Conservation (phyloP, 2,888 invertebrate species). For the Troides helena region DNA sequence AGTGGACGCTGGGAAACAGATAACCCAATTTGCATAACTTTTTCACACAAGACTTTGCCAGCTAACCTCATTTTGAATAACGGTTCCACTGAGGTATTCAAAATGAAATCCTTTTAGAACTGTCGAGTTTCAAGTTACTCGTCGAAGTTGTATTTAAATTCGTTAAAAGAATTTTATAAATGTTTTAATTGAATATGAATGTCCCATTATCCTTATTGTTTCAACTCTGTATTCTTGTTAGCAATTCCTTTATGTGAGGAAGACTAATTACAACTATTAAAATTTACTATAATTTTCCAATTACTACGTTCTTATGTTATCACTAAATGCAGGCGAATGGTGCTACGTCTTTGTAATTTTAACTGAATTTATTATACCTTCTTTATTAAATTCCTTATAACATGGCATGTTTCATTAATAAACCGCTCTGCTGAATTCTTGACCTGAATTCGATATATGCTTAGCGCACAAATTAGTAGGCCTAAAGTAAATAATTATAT, state of each 20-base stretch:
- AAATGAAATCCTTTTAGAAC: background rate
- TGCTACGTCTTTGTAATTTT: too few species aligned
- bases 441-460: background rate
- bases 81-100: slow-evolving; percentile 2
- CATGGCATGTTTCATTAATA: too few species aligned
- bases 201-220: background rate
- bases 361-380: too few species aligned
- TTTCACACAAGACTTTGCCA: slow-evolving; percentile 60
- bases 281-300: background rate
- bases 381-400: too few species aligned
- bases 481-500: background rate
- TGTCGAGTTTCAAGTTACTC: background rate
- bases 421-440: too few species aligned
- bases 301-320: background rate
- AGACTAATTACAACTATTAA: too few species aligned
- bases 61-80: slow-evolving; percentile 62
- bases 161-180: background rate
- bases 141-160: background rate
- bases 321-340: too few species aligned
- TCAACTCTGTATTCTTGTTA: background rate
- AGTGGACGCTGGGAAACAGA: slow-evolving; percentile 73
- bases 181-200: background rate
- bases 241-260: too few species aligned
- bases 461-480: background rate
- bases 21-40: slow-evolving; percentile 76